A percentile compares a stretch with the other conserved stretches of the same genome.
Evolutionary conservation across 2,888 invertebrate species (phyloP).

Genomic region (Zhengitettix transpicula): DNA sequence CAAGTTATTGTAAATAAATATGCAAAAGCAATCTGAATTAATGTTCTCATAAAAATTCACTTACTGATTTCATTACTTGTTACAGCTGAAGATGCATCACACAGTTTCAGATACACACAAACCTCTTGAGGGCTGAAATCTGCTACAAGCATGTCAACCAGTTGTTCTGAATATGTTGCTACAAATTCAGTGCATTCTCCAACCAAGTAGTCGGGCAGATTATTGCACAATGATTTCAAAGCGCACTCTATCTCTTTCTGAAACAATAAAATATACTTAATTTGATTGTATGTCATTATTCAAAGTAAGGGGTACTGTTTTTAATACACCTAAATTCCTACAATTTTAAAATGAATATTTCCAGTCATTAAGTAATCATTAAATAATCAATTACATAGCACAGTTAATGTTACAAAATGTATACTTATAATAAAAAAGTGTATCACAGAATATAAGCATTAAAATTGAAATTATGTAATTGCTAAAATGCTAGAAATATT

Average conservation of each 20-base stretch:
- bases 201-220: constrained; percentile 44
- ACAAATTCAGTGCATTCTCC: constrained; percentile 60
- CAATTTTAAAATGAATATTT: too few relatives aligned
- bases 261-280: constrained; percentile 11
- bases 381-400: too few relatives aligned
- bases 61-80: constrained; percentile 20
- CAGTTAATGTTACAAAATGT: too few relatives aligned
- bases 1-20: background rate
- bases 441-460: too few relatives aligned
- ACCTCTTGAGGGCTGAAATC: constrained; percentile 60
- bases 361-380: too few relatives aligned
- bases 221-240: constrained; percentile 50
- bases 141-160: constrained; percentile 61
- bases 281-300: too few relatives aligned
- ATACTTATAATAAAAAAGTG: too few relatives aligned
- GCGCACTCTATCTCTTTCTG: constrained; percentile 52
- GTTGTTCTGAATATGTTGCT: constrained; percentile 52
- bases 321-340: too few relatives aligned
- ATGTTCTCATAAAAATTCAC: background rate
- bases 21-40: too few relatives aligned
- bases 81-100: constrained; percentile 27
- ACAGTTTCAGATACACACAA: constrained; percentile 60
- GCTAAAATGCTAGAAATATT: too few relatives aligned
- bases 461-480: too few relatives aligned
- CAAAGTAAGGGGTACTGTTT: too few relatives aligned